Percentiles rank a stretch among this genome's conserved stretches.
Evolutionary conservation across 1,140 invertebrate genomes (phyloP).

Genomic region (Dreissena polymorpha): DNA sequence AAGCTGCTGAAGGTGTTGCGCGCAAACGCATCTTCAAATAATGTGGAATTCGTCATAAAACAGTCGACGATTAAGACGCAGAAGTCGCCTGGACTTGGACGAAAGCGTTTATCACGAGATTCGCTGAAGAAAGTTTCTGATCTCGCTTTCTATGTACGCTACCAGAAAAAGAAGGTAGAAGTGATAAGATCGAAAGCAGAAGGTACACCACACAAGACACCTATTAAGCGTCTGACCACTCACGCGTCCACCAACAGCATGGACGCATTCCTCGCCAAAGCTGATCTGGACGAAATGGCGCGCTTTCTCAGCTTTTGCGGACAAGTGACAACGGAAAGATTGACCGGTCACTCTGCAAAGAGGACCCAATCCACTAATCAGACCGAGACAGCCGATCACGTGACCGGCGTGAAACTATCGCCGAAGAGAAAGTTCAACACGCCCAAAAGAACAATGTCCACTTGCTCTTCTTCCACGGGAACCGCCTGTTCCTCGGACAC

Average conservation of each 20-base stretch:
- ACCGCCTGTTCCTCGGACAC: constrained; percentile 43
- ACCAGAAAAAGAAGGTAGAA: constrained; percentile 44
- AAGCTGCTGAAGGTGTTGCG: constrained; percentile 48
- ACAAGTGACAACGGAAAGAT: constrained; percentile 36
- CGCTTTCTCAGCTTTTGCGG: constrained; percentile 39
- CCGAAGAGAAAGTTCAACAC: constrained; percentile 23
- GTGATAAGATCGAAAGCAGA: not conserved
- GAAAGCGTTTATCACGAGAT: constrained; percentile 12
- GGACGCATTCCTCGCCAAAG: constrained; percentile 47
- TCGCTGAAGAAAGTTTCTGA: constrained; percentile 51
- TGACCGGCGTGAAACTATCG: not conserved
- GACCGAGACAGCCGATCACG: not conserved
- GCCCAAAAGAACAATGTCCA: not conserved
- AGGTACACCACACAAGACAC: not conserved
- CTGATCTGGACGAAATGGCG: constrained; percentile 44
- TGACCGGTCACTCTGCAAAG: not conserved
- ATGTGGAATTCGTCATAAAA: constrained; percentile 32
- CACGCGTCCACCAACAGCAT: constrained; percentile 42
- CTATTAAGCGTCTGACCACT: constrained; percentile 20
- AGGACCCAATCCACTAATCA: not conserved
- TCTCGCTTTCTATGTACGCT: constrained; percentile 39
- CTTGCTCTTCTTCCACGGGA: constrained; percentile 16
- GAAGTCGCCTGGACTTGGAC: constrained; percentile 1
- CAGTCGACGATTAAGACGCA: constrained; percentile 4
- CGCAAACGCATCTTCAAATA: constrained; percentile 15